Conservation (phyloP, 2,113 vertebrate species). For the Ailurus styani region DNA sequence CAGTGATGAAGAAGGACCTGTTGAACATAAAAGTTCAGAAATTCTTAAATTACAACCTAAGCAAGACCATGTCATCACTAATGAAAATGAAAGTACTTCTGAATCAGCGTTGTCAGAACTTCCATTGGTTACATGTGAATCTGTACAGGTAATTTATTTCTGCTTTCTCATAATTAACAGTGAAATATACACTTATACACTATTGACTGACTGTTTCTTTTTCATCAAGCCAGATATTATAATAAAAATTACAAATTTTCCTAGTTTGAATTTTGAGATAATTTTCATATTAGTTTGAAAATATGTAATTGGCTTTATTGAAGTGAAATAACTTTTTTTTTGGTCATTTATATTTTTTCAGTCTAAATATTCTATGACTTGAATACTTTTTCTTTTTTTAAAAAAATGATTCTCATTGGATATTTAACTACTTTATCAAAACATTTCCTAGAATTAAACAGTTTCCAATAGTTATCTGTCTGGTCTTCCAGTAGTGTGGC, state of each 20-base stretch:
- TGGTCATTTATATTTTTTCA: neutral
- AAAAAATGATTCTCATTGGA: neutral
- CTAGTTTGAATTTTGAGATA: slow-evolving; percentile 7
- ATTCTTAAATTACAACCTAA: slow-evolving; percentile 53
- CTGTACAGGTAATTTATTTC: slow-evolving; percentile 70
- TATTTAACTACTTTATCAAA: neutral
- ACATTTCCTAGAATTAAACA: slow-evolving; percentile 5
- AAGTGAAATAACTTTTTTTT: slow-evolving; percentile 2
- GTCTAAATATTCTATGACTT: slow-evolving; percentile 10
- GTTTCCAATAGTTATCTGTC: neutral
- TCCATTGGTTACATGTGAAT: slow-evolving; percentile 18
- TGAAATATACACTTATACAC: neutral
- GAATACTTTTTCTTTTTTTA: neutral
- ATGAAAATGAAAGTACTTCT: slow-evolving; percentile 45
- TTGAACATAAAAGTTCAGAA: slow-evolving; percentile 62
- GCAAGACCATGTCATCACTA: slow-evolving; percentile 12
- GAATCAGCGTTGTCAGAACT: slow-evolving; percentile 48
- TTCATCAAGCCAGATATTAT: neutral
- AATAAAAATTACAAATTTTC: neutral
- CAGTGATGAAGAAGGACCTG: slow-evolving; percentile 83
- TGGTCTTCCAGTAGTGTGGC: neutral
- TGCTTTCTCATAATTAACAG: neutral
- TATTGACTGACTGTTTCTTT: neutral
- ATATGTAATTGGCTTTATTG: slow-evolving; percentile 15
- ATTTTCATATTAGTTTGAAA: slow-evolving; percentile 28